Evolutionary conservation across 2,888 invertebrate genomes (phyloP), one percentile per base, ranked within the genome.

Genomic region (Calameuta idolon): DNA sequence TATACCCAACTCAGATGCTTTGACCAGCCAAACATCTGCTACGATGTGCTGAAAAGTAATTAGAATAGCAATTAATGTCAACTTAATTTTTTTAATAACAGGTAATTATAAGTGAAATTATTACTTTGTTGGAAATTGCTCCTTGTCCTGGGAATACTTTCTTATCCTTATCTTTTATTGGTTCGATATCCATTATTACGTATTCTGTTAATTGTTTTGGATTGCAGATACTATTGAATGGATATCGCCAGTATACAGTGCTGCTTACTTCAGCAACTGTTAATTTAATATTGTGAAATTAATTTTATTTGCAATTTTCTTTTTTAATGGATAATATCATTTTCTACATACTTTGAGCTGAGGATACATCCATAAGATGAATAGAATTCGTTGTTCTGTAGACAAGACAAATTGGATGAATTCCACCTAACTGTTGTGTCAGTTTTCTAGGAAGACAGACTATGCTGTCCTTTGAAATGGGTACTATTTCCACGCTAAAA

Each of bases 1-100:
- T 1, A 95, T 92, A 1, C 99, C 99, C 75, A 98, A 92, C 86
- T 98, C 97, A 77, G 96, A 96, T 31, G 97, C 94, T 89, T 95
- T 96, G 1, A 98, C 97, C 1, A 99, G 94, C 98, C 98, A 99
- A 40, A 97, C 96, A 91, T 99, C 99, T 9, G 98, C 96, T 75
- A 98, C 92, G 4, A 96, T 95, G 91, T 99, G 98, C 93, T 95
- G 86, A 33, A 12, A 33, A 71, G 34, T 34, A 71, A 71, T 33
- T 31, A 71, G 12, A 33, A 55, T 23, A 55, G 55, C 2, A 23
- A 55, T 55, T 9, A 55, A 9, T 55, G 23, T 55, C 9, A 23
- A 23, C 9, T 23, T 55, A 23, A 23, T 23, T 55, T 55, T 55
- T 55, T 23, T 55, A 55, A 55, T 23, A 55, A 9, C 55, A 55